These are phyloP conservation scores for Erythrolamprus reginae DNA, from an alignment of 2,113 vertebrate species.

Conservation along the genomic window DNA sequence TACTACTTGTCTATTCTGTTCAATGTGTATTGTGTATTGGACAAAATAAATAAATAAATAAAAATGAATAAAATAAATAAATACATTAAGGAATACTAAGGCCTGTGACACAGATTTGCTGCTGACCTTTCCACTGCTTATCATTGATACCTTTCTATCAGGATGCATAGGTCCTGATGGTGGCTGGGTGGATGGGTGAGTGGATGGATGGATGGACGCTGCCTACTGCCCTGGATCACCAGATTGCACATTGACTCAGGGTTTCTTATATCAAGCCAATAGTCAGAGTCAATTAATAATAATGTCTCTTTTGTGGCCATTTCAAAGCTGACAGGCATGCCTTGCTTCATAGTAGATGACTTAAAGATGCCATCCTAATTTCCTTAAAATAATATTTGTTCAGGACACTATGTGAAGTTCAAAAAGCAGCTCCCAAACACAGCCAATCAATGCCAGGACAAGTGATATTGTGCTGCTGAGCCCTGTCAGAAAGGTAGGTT, in stretches of 20 bases:
- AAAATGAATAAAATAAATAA: too few species aligned
- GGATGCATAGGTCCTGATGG: not conserved
- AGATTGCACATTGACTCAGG: not conserved
- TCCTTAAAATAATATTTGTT: not conserved
- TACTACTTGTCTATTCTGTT: too few species aligned
- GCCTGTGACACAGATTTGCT: not conserved
- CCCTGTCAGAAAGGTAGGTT: not conserved
- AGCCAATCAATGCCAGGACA: not conserved
- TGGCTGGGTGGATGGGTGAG: not conserved
- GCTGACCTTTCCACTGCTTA: not conserved
- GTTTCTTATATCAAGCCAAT: not conserved
- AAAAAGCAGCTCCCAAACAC: not conserved
- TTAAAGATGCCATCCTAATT: not conserved
- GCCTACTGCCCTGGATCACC: not conserved
- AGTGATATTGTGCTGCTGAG: not conserved
- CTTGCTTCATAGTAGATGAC: not conserved
- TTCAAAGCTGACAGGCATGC: not conserved
- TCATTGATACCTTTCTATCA: not conserved
- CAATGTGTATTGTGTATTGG: too few species aligned
- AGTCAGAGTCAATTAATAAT: not conserved
- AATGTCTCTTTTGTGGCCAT: not conserved
- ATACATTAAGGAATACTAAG: not conserved
- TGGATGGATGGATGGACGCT: too few species aligned
- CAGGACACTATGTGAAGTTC: not conserved
- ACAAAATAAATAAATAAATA: too few species aligned